Conservation (phyloP, 2,113 vertebrate species). For the Fregetta grallaria region DNA sequence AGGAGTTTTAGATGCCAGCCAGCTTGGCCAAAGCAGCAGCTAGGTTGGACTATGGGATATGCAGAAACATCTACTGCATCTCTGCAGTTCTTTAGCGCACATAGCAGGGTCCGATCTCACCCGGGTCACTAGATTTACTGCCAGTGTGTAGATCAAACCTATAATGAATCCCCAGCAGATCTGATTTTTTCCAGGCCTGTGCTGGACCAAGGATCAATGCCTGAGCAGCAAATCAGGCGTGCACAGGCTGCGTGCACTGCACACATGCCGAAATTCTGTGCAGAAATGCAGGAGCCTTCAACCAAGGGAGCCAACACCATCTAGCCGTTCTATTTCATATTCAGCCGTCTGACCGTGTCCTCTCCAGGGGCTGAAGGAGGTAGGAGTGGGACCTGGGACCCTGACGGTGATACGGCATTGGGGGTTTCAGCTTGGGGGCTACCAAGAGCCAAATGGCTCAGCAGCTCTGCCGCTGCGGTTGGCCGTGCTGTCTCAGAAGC, state of each 20-base stretch:
- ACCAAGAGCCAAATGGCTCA: not conserved
- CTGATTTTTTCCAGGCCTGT: not conserved
- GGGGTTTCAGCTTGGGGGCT: not conserved
- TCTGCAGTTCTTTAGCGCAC: not conserved
- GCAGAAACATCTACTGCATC: not conserved
- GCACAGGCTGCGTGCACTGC: not conserved
- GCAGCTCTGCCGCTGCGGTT: not conserved
- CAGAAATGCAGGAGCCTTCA: not conserved
- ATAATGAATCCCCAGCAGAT: fast-evolving
- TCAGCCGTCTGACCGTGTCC: fast-evolving
- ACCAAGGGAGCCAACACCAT: too few species aligned
- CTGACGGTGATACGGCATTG: fast-evolving
- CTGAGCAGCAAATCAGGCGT: not conserved
- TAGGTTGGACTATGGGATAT: not conserved
- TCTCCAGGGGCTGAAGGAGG: fast-evolving
- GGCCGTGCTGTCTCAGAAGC: not conserved
- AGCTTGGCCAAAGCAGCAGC: not conserved
- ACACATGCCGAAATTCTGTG: fast-evolving
- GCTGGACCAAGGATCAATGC: not conserved
- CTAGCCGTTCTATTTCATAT: fast-evolving
- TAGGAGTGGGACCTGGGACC: not conserved
- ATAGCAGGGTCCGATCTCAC: not conserved
- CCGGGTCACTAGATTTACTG: not conserved
- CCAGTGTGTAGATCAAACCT: not conserved
- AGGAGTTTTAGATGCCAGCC: not conserved